phyloP scores from a whole-genome alignment of 2,113 vertebrate species.

The Eulemur macaco region DNA sequence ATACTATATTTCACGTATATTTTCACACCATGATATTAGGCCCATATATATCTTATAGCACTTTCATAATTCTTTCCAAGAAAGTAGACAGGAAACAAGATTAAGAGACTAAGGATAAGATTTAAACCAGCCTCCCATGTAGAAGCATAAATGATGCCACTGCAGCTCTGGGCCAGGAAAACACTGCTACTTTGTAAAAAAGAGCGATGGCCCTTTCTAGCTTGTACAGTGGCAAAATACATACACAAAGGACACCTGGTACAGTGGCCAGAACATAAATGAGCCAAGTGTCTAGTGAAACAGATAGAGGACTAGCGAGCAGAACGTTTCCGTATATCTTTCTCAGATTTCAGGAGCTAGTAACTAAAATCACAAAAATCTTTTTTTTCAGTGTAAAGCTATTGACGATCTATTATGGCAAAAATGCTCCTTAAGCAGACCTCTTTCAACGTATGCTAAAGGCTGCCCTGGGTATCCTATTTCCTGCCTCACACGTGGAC shows the following conservation, averaged over 20 bases:
- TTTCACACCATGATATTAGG: slow-evolving; percentile 3
- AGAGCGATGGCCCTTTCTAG: background rate
- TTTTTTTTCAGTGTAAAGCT: slow-evolving; percentile 5
- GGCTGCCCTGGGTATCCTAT: background rate
- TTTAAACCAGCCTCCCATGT: slow-evolving; percentile 34
- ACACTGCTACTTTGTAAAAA: background rate
- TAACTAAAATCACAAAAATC: slow-evolving; percentile 22
- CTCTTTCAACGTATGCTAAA: background rate
- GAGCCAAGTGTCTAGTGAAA: slow-evolving; percentile 16
- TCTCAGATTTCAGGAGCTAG: background rate
- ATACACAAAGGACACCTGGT: background rate
- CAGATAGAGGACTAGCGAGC: background rate
- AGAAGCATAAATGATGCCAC: slow-evolving; percentile 17
- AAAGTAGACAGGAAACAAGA: slow-evolving; percentile 58
- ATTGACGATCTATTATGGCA: background rate
- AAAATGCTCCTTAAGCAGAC: slow-evolving; percentile 40
- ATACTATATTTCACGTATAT: slow-evolving; percentile 40
- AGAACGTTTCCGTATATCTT: background rate
- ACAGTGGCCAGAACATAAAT: background rate
- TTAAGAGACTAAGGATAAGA: slow-evolving; percentile 52
- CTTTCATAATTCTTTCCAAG: slow-evolving; percentile 52
- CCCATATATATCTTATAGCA: background rate
- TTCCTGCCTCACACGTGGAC: background rate
- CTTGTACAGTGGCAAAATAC: slow-evolving; percentile 26
- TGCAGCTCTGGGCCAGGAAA: background rate